Conservation (phyloP, 1,140 invertebrate genomes). For the Aleiodes sp. region DNA sequence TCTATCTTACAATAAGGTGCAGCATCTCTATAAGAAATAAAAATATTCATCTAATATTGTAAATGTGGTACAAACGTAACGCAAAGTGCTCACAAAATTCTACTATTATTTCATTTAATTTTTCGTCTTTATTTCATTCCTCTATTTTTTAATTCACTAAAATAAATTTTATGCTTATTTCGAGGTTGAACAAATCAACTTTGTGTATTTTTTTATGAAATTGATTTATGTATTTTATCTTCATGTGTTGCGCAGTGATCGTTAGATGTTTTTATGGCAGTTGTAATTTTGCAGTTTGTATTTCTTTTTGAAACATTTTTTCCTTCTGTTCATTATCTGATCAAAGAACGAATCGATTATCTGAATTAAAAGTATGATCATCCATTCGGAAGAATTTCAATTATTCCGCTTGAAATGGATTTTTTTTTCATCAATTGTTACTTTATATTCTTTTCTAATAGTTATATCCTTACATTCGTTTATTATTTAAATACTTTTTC, state of each 20-base stretch:
- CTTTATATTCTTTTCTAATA: not conserved
- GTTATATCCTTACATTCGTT: not conserved
- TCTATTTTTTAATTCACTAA: constrained; percentile 11
- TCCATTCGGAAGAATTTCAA: not conserved
- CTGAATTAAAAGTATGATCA: not conserved
- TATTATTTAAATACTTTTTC: constrained; percentile 29
- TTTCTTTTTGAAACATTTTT: not conserved
- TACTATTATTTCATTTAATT: not conserved
- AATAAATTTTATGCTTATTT: constrained; percentile 23
- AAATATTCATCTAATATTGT: not conserved
- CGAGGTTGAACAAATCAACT: not conserved
- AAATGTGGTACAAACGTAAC: constrained; percentile 26
- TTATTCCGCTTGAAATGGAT: constrained; percentile 2
- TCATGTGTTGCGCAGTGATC: not conserved
- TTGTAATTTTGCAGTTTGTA: constrained; percentile 20
- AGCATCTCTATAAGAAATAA: constrained; percentile 9
- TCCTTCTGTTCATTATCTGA: not conserved
- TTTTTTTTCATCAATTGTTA: not conserved
- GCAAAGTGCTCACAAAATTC: constrained; percentile 24
- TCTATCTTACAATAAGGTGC: constrained; percentile 23
- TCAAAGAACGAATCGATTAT: not conserved
- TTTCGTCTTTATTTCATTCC: not conserved
- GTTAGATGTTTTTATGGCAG: constrained; percentile 25
- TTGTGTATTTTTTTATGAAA: not conserved
- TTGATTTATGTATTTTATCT: not conserved